Evolutionary conservation across 2,797 vertebrate species (phyloP), one percentile per base, ranked within the genome.

Genomic region (Alca torda): DNA sequence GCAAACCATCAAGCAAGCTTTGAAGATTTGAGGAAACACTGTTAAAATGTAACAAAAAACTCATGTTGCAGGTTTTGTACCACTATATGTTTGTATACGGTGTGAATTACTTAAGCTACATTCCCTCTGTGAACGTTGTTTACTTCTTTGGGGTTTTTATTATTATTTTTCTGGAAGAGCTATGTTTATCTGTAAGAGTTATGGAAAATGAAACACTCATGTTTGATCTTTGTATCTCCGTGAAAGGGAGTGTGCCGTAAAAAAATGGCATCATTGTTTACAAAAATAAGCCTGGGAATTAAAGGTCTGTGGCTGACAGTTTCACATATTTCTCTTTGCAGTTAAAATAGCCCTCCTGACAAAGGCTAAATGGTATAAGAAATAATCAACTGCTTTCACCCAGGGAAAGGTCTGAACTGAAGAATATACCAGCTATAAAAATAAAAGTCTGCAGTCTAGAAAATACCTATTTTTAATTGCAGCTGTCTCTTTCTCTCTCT

Each of bases 1-100:
- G 98, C 97, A 98, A 98, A 97, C 97, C 97, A 98, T 98, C 98
- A 98, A 98, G 97, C 95, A 69, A 94, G 97, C 98, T 98, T 98
- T 98, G 98, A 98, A 98, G 98, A 97, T 98, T 97, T 96, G 97
- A 98, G 98, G 97, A 98, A 98, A 97, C 97, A 98, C 96, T 94
- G 97, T 97, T 97, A 98, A 98, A 98, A 97, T 98, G 96, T 97
- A 98, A 98, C 96, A 98, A 97, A 97, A 97, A 97, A 70, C 95
- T 97, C 95, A 85, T 96, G 97, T 98, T 97, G 97, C 97, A 97
- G 97, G 97, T 97, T 98, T 97, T 97, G 92, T 98, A 98, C 91
- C 95, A 95, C 96, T 97, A 97, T 98, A 93, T 98, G 96, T 98
- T 98, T 98, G 97, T 97, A 90, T 97, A 97, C 93, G 92, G 68